A percentile compares a stretch with the other conserved stretches of the same genome.
Evolutionary conservation across 2,113 vertebrate genomes (phyloP).

Genomic region (Pycnonotus jocosus): DNA sequence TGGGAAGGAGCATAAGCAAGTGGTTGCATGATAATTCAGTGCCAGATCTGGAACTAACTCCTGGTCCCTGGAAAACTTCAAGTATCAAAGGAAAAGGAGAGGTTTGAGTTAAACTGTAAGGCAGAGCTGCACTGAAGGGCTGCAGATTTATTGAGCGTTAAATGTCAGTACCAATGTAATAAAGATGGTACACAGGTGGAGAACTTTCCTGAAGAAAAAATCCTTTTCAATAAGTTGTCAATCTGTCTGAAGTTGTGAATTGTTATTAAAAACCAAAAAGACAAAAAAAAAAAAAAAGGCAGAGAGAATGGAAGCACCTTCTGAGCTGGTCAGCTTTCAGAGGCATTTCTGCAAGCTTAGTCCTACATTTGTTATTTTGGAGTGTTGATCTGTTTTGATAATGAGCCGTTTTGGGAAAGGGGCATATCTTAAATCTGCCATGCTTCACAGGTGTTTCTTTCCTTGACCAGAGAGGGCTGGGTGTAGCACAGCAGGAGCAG

Average conservation of each 20-base stretch:
- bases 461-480: not conserved
- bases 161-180: conserved; percentile 66
- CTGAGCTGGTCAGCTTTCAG: conserved; percentile 38
- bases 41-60: not conserved
- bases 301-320: not conserved
- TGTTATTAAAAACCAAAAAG: not conserved
- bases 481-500: not conserved
- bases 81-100: conserved; percentile 20
- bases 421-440: not conserved
- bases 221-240: conserved; percentile 64
- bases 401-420: not conserved
- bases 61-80: not conserved
- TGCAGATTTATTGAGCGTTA: conserved; percentile 64
- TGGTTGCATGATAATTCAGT: conserved; percentile 4
- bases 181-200: conserved; percentile 51
- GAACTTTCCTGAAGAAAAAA: conserved; percentile 58
- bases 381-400: not conserved
- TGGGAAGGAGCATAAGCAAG: not conserved
- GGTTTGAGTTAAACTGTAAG: conserved; percentile 2
- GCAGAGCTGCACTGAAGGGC: not conserved
- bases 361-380: fast-evolving
- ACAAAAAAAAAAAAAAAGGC: not conserved
- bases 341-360: not conserved
- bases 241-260: conserved; percentile 41
- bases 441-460: not conserved